These are phyloP conservation scores for Thermophis baileyi DNA, from an alignment of 2,113 vertebrate genomes.

Conservation along the genomic window DNA sequence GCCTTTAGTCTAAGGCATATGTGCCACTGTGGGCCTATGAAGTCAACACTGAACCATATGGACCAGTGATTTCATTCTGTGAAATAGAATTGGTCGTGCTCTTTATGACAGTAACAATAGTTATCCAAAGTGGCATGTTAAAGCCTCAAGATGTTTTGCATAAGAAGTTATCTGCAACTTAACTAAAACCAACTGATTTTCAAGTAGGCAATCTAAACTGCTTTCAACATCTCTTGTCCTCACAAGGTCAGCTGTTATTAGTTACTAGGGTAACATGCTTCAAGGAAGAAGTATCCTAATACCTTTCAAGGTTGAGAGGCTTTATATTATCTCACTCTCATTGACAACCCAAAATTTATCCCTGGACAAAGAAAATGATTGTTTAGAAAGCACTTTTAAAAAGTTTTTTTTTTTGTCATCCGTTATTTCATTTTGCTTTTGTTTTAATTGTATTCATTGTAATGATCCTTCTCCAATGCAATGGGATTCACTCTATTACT, in stretches of 20 bases:
- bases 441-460: background rate
- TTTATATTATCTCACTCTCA: slow-evolving; percentile 62
- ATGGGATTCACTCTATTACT: background rate
- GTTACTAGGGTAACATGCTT: slow-evolving; percentile 74
- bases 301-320: slow-evolving; percentile 68
- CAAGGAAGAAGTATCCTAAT: slow-evolving; percentile 62
- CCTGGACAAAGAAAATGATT: slow-evolving; percentile 45
- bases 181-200: slow-evolving; percentile 42
- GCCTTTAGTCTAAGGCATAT: background rate
- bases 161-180: slow-evolving; percentile 21
- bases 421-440: slow-evolving; percentile 9
- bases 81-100: background rate
- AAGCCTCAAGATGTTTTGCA: slow-evolving; percentile 16
- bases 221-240: slow-evolving; percentile 63
- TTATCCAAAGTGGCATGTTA: background rate
- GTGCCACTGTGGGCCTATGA: too few species aligned
- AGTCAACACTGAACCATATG: background rate
- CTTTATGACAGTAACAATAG: background rate
- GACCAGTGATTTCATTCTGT: background rate
- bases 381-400: slow-evolving; percentile 34
- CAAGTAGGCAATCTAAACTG: slow-evolving; percentile 51
- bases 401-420: slow-evolving; percentile 45
- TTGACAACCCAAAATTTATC: slow-evolving; percentile 63
- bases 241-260: slow-evolving; percentile 58
- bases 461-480: background rate